Conservation (phyloP, 2,113 vertebrate species). For the Shinisaurus crocodilurus region DNA sequence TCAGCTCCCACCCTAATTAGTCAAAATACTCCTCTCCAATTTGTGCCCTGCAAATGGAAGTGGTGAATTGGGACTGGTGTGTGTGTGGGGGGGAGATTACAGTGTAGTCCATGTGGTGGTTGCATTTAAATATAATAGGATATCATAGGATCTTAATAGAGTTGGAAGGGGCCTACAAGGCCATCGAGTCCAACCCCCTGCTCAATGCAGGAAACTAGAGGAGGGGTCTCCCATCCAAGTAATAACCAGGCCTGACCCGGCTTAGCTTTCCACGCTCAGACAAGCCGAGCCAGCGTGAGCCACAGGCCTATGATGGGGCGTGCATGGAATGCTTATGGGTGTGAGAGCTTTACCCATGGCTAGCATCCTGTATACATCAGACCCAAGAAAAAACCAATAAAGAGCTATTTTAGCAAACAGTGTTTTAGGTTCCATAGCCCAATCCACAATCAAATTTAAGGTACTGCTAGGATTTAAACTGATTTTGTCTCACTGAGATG, state of each 20-base stretch:
- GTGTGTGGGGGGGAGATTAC: not conserved
- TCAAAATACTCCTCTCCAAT: not conserved
- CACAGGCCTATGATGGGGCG: too few species aligned
- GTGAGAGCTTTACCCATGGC: not conserved
- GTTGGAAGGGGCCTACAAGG: too few species aligned
- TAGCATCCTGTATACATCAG: not conserved
- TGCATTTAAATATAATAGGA: not conserved
- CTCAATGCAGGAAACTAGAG: too few species aligned
- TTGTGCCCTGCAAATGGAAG: not conserved
- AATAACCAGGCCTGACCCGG: too few species aligned
- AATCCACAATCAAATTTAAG: not conserved
- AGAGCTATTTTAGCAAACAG: not conserved
- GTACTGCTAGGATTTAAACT: not conserved
- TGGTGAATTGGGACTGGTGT: not conserved
- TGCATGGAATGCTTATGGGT: not conserved
- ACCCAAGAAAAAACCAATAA: not conserved
- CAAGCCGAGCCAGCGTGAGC: too few species aligned
- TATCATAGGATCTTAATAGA: too few species aligned
- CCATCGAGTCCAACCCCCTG: too few species aligned
- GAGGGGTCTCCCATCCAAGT: too few species aligned
- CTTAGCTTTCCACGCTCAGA: too few species aligned
- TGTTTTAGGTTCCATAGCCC: not conserved
- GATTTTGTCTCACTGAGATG: not conserved
- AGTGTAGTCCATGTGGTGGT: not conserved
- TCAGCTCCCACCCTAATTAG: not conserved